Evolutionary conservation across 92 coral and sea anemone genomes (phyloP).

Genomic region (Epizoanthus scotinus): DNA sequence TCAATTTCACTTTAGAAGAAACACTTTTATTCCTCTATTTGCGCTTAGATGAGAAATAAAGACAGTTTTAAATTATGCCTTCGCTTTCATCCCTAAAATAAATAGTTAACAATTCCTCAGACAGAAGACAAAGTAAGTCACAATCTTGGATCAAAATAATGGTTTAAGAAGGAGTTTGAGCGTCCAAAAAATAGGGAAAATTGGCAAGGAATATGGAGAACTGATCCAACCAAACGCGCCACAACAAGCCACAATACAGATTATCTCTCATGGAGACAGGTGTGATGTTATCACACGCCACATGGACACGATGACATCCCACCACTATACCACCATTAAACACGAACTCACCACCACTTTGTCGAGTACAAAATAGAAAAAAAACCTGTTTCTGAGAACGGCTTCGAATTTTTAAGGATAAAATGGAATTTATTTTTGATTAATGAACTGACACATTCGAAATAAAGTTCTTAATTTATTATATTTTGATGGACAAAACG

Average conservation of each 20-base stretch:
- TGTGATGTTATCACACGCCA: constrained; percentile 36
- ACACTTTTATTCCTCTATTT: background rate
- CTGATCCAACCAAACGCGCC: constrained; percentile 5
- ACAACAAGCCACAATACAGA: constrained; percentile 6
- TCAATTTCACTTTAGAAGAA: background rate
- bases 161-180: background rate
- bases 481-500: background rate
- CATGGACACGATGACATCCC: constrained; percentile 18
- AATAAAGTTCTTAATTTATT: background rate
- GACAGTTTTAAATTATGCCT: background rate
- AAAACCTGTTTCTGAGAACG: too few species aligned
- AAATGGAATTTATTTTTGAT: background rate
- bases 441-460: background rate
- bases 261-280: constrained; percentile 41
- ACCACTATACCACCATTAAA: background rate
- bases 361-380: too few species aligned
- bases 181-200: background rate
- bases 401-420: background rate
- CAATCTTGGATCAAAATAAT: background rate
- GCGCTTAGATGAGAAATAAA: background rate
- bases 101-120: background rate
- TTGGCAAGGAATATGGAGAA: background rate
- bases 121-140: background rate
- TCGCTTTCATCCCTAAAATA: background rate
- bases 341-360: background rate